These are phyloP conservation scores for Lamprotornis superbus DNA, from an alignment of 2,113 vertebrate genomes.

Conservation along the genomic window DNA sequence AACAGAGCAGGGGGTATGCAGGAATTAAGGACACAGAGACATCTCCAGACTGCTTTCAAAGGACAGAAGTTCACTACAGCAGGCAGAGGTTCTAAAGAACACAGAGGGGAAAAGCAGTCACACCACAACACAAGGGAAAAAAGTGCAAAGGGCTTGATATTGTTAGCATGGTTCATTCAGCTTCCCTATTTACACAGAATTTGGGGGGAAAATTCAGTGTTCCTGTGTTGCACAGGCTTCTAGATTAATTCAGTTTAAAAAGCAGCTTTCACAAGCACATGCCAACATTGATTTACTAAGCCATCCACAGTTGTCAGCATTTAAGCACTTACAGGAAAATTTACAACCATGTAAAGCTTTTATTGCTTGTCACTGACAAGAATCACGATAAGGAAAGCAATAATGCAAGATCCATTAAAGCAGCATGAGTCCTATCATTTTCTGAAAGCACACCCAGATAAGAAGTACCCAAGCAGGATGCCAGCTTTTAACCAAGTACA, in stretches of 20 bases:
- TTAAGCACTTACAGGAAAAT: conserved; percentile 52
- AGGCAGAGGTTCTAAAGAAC: not conserved
- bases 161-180: not conserved
- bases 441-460: not conserved
- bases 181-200: not conserved
- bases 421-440: not conserved
- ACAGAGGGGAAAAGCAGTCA: not conserved
- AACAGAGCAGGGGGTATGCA: not conserved
- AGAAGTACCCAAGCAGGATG: not conserved
- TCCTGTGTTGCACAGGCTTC: not conserved
- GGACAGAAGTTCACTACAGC: not conserved
- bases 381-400: conserved; percentile 51
- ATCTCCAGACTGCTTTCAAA: not conserved
- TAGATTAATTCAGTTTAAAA: not conserved
- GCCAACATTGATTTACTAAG: conserved; percentile 44
- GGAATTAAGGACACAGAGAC: not conserved
- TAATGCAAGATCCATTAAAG: conserved; percentile 20
- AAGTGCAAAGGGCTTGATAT: not conserved
- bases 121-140: not conserved
- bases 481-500: not conserved
- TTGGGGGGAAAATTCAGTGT: not conserved
- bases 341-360: conserved; percentile 48
- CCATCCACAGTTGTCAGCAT: conserved; percentile 23
- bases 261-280: not conserved
- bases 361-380: conserved; percentile 54